Percentiles rank a stretch among this genome's conserved stretches.
These are phyloP conservation scores for Zapus hudsonius DNA, from an alignment of 2,113 vertebrate species.

Conservation along the genomic window DNA sequence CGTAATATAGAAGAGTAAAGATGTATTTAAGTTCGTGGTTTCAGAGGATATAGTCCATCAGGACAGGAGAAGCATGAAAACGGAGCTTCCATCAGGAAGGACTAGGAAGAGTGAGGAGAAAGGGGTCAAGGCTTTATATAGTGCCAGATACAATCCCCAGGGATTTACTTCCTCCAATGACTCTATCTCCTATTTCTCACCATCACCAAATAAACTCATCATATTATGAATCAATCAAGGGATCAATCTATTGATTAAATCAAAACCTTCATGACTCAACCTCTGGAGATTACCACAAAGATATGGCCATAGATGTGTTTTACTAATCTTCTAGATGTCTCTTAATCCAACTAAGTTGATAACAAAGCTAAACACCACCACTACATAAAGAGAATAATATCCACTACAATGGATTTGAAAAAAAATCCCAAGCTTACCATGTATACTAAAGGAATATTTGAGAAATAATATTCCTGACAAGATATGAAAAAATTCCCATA, in stretches of 20 bases:
- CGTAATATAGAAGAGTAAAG: neutral
- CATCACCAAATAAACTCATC: neutral
- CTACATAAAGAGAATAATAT: neutral
- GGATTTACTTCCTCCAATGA: neutral
- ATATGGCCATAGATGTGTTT: neutral
- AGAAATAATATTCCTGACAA: neutral
- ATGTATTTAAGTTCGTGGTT: neutral
- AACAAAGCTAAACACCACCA: neutral
- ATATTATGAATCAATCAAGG: neutral
- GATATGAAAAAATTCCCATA: conserved; percentile 28
- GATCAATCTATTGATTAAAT: neutral
- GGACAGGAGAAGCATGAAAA: neutral
- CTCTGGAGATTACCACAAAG: neutral
- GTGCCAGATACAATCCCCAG: too few species aligned
- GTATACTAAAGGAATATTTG: neutral
- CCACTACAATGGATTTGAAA: neutral
- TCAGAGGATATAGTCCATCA: neutral
- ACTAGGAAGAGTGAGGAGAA: too few species aligned
- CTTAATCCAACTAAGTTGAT: neutral
- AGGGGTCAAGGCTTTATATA: too few species aligned
- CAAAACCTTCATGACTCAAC: neutral
- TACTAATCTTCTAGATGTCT: neutral
- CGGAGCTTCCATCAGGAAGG: neutral
- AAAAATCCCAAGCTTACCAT: neutral
- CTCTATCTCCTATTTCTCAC: neutral